Base-by-base conservation (phyloP, 1,140 invertebrate species). In the Meloidogyne chitwoodi region DNA sequence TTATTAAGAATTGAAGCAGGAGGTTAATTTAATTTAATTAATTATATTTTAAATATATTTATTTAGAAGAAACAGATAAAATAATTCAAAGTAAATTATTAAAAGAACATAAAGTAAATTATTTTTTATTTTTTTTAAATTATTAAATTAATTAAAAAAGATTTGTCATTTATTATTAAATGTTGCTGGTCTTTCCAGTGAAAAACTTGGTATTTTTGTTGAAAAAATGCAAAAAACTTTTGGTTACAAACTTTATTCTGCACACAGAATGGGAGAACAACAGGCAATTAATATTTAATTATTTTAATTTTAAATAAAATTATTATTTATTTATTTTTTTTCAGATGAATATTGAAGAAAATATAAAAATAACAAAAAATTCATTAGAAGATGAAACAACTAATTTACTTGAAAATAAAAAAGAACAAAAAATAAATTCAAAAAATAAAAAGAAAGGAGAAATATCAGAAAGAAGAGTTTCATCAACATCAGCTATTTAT, bases 1-100 rank as follows among this genome's bases (percentile, higher is more conserved):
- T 24, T 73, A 34, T 63, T 68, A 26, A 31, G 73, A 48, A 34
- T 71, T 76, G 73, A 77, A 77, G 61, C 74, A n/a, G 48, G 29
- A 19, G 31, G 48, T 72, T 56, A 56, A 56, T 38, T 38, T 8
- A 38, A 38, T 38, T 38, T 38, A 31, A 31, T 31, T 31, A 31
- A 31, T 31, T 31, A 31, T 3, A 31, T n/a, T n/a, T n/a, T n/a
- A 41, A 10, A 38, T 14, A 41, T 14, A 41, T 41, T 41, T 41
- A 14, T 41, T 41, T 19, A 56, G 48, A 56, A n/a, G 19, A 56
- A 56, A 56, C 48, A n/a, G 48, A 56, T n/a, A 56, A 56, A 56
- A 56, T 56, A 8, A 14, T 56, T 56, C 48, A 56, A 56, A 56
- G n/a, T 56, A 56, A 56, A 56, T n/a, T 56, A 56, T 56, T 56